Percentiles rank a stretch among this genome's conserved stretches.
Evolutionary conservation across 1,140 invertebrate genomes (phyloP).

Genomic region (Goniozus legneri): DNA sequence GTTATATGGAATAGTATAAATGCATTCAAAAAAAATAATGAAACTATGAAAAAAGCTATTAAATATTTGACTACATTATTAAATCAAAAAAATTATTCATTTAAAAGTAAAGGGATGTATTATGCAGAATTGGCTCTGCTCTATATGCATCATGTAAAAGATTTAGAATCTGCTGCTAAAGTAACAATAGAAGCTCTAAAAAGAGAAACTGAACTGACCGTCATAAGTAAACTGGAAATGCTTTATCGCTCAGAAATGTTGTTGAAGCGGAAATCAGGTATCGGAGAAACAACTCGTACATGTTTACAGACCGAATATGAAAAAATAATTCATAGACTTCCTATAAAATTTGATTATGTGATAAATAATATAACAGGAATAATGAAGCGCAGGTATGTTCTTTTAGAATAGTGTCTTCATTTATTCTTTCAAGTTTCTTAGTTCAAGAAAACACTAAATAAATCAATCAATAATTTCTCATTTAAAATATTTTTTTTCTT

Average conservation of each 20-base stretch:
- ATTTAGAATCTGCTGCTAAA: conserved; percentile 27
- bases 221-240: conserved; percentile 25
- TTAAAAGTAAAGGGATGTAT: conserved; percentile 29
- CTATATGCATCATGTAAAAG: conserved; percentile 34
- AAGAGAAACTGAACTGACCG: conserved; percentile 17
- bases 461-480: background rate
- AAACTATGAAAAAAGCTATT: conserved; percentile 20
- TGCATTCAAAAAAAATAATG: conserved; percentile 37
- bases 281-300: too few species aligned
- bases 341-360: conserved; percentile 5
- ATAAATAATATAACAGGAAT: conserved; percentile 21
- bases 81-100: conserved; percentile 23
- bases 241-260: conserved; percentile 31
- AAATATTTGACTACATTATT: conserved; percentile 31
- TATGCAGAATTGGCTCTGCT: conserved; percentile 40
- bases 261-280: conserved; percentile 23
- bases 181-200: conserved; percentile 27
- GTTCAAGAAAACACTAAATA: conserved; percentile 2
- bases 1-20: conserved; percentile 35
- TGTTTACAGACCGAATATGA: too few species aligned
- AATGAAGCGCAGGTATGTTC: conserved; percentile 24
- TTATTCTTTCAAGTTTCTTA: background rate
- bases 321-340: conserved; percentile 1
- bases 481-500: conserved; percentile 18
- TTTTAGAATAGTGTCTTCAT: conserved; percentile 4